These are phyloP conservation scores for Cremastinae sp. DNA, from an alignment of 2,888 invertebrate genomes.

Conservation along the genomic window DNA sequence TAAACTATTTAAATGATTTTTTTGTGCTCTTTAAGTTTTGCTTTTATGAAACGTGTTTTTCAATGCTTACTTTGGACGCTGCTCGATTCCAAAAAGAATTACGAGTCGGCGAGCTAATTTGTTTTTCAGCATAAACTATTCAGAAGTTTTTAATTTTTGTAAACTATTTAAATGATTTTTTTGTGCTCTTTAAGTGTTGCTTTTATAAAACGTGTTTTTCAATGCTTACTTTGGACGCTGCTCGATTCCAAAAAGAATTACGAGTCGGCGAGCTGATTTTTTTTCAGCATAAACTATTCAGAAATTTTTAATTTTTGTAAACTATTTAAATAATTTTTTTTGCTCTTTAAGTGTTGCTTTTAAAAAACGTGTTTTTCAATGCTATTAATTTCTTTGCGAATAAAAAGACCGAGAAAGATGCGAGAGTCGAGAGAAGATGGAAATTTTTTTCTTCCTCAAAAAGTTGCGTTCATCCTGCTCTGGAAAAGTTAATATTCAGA, in stretches of 20 bases:
- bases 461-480: conserved; percentile 45
- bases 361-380: conserved; percentile 67
- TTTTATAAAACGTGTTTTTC: conserved; percentile 67
- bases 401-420: neutral
- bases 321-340: no score
- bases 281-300: no score
- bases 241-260: conserved; percentile 68
- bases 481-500: conserved; percentile 70
- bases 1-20: no score
- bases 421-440: neutral
- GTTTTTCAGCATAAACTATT: no score
- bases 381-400: no score
- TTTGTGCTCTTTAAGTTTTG: no score
- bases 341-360: no score
- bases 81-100: conserved; percentile 34
- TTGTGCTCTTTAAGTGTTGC: no score
- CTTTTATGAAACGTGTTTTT: conserved; percentile 67
- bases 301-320: no score
- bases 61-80: conserved; percentile 59
- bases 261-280: no score
- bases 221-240: conserved; percentile 68
- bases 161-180: no score
- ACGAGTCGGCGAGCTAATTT: conserved; percentile 61
- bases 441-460: neutral
- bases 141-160: no score